phyloP scores from a whole-genome alignment of 2,113 vertebrate genomes.

The Nerophis lumbriciformis region DNA sequence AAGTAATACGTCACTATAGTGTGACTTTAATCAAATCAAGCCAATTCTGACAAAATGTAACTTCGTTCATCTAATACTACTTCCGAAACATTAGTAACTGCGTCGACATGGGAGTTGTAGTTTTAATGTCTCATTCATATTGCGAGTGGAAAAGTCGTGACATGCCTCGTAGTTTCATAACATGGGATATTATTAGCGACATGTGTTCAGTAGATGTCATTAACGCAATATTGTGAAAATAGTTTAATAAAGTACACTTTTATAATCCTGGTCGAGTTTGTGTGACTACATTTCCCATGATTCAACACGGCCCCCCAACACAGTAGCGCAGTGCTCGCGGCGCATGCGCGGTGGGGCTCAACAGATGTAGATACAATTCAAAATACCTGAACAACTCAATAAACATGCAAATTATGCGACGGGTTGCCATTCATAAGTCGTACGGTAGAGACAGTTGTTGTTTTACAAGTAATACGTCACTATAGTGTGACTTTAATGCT shows the following conservation, averaged over 20 bases:
- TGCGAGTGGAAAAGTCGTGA: background rate
- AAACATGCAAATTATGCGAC: conserved; percentile 3
- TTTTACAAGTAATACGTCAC: background rate
- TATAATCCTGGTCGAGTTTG: too few species aligned
- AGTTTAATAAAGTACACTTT: conserved; percentile 1
- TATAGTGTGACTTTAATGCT: background rate
- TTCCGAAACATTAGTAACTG: too few species aligned
- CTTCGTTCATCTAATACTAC: too few species aligned
- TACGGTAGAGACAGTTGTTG: conserved; percentile 26
- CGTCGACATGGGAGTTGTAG: too few species aligned
- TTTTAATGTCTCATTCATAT: too few species aligned
- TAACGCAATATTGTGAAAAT: background rate
- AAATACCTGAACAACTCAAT: conserved; percentile 40
- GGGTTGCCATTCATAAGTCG: background rate
- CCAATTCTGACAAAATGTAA: too few species aligned
- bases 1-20: too few species aligned
- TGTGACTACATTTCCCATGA: conserved; percentile 55
- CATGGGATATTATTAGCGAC: background rate
- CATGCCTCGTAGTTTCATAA: background rate
- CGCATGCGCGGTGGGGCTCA: conserved; percentile 63
- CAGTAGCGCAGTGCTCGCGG: conserved; percentile 42
- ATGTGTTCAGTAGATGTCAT: background rate
- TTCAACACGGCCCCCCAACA: background rate
- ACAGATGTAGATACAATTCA: conserved; percentile 70
- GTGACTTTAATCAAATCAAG: too few species aligned